Conservation (phyloP, 2,113 vertebrate genomes). For the Hippocampus comes region DNA sequence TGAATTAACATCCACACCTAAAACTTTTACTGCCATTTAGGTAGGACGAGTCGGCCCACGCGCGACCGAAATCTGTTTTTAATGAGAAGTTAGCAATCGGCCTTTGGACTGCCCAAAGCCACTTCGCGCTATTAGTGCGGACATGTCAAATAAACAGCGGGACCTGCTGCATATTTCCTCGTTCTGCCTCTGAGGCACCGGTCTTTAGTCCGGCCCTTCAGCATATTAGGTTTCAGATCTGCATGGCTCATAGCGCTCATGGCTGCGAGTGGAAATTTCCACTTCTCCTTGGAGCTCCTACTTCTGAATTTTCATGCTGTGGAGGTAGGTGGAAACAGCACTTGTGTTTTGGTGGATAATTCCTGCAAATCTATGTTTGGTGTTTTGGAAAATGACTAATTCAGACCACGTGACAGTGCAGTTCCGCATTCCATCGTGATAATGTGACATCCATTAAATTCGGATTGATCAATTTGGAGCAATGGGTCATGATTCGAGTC, state of each 20-base stretch:
- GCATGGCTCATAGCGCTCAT: conserved; percentile 47
- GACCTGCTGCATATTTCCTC: conserved; percentile 26
- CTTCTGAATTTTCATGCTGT: background rate
- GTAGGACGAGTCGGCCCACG: background rate
- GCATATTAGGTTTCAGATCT: conserved; percentile 73
- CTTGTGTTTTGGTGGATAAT: conserved; percentile 2
- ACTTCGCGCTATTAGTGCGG: conserved; percentile 6
- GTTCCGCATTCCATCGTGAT: background rate
- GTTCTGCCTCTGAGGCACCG: conserved; percentile 49
- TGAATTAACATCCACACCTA: background rate
- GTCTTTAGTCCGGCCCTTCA: conserved; percentile 61
- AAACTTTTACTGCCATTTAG: background rate
- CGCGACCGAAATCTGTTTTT: background rate
- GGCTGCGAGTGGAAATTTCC: conserved; percentile 76
- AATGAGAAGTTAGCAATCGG: background rate
- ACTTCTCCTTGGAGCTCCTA: conserved; percentile 43
- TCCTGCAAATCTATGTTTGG: background rate
- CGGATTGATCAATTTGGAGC: conserved; percentile 1
- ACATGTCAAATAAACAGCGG: conserved; percentile 12
- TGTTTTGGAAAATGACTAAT: background rate
- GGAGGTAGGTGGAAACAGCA: background rate
- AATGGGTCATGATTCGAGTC: background rate
- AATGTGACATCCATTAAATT: background rate
- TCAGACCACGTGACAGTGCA: background rate
- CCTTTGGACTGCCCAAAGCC: background rate